These are phyloP conservation scores for Eleutherodactylus coqui DNA, from an alignment of 2,797 vertebrate genomes.

Conservation along the genomic window DNA sequence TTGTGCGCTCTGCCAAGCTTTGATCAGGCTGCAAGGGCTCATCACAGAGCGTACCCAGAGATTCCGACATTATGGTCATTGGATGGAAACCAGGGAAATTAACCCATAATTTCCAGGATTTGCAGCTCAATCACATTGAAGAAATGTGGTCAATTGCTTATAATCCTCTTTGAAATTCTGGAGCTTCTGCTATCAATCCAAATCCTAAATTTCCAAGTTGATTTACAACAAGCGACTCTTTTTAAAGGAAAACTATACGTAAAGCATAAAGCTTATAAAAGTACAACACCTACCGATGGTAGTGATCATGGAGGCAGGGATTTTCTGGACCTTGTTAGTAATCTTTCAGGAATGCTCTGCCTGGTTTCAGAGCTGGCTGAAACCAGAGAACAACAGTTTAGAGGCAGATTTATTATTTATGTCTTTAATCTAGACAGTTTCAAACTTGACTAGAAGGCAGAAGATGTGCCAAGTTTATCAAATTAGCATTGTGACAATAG, in stretches of 20 bases:
- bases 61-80: constrained; percentile 60
- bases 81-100: constrained; percentile 46
- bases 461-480: too few relatives aligned
- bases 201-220: constrained; percentile 15
- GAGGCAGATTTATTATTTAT: too few relatives aligned
- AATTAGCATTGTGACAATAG: too few relatives aligned
- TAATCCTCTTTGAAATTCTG: constrained; percentile 17
- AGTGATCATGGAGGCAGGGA: neutral
- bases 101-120: constrained; percentile 36
- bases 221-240: neutral
- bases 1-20: constrained; percentile 51
- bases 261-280: neutral
- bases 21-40: constrained; percentile 56
- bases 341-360: neutral
- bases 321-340: neutral
- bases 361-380: neutral
- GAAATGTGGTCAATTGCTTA: constrained; percentile 36
- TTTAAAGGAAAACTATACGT: neutral
- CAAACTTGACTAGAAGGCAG: too few relatives aligned
- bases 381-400: neutral
- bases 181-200: constrained; percentile 28
- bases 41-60: constrained; percentile 47
- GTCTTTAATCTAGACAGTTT: too few relatives aligned
- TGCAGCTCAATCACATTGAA: constrained; percentile 36
- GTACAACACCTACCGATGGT: neutral